phyloP scores from a whole-genome alignment of 2,797 vertebrate species.

The Pachyuromys duprasi region DNA sequence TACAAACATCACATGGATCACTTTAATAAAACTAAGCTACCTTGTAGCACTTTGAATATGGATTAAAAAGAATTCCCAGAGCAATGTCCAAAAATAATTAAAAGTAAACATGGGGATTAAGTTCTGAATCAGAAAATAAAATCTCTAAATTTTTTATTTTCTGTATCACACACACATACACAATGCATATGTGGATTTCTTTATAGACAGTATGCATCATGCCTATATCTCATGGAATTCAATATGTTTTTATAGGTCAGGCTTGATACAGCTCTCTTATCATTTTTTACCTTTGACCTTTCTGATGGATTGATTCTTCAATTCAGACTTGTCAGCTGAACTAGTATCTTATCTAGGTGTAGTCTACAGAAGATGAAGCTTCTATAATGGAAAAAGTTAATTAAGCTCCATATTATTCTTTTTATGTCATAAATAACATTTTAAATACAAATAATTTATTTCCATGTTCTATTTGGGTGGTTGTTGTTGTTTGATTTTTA shows the following conservation, averaged over 20 bases:
- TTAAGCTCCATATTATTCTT: conserved; percentile 9
- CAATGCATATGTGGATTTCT: background rate
- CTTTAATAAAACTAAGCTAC: conserved; percentile 13
- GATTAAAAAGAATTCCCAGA: conserved; percentile 48
- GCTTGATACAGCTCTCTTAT: background rate
- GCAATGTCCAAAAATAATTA: conserved; percentile 39
- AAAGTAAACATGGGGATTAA: background rate
- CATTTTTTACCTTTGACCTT: conserved; percentile 20
- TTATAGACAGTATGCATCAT: background rate
- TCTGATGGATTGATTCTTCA: conserved; percentile 26
- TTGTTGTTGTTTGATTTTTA: background rate
- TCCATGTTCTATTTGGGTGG: background rate
- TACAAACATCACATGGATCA: background rate
- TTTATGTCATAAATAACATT: background rate
- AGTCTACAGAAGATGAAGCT: background rate
- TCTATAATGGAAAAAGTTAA: conserved; percentile 38
- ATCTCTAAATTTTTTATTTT: background rate
- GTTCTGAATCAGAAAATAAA: conserved; percentile 33
- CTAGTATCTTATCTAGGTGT: background rate
- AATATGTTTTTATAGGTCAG: background rate
- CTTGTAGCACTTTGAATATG: background rate
- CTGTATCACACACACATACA: background rate
- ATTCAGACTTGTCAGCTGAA: background rate
- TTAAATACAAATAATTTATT: background rate
- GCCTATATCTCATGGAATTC: background rate